Base-by-base conservation (phyloP, 2,888 invertebrate species). In the Hyposoter dolosus region DNA sequence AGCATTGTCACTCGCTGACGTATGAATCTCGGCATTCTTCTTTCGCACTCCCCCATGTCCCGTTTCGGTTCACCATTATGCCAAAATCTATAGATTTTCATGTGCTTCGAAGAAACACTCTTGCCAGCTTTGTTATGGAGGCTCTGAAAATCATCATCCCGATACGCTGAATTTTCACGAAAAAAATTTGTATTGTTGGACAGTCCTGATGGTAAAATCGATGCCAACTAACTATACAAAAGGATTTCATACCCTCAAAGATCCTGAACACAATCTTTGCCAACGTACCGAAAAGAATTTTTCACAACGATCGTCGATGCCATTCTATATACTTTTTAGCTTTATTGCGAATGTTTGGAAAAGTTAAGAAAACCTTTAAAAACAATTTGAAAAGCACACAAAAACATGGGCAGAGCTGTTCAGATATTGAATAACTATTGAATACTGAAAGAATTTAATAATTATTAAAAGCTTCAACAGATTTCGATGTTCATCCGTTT, bases 1-100 rank as follows among this genome's bases (percentile, higher is more conserved):
- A 89, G 88, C 83, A 89, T 88, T 88, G 88, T 87, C 88, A 89
- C 86, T 88, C 82, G 85, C 83, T 86, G 84, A 89, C 84, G 87
- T 68, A 83, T 88, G 84, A 86, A 86, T 84, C 81, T 84, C 84
- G 69, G 83, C 88, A 78, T 56, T 87, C 86, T 87, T 87, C 86
- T 75, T 75, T 35, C 71, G 68, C 78, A 68, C 68, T 63, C 15
- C 35, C 32, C 43, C 53, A 60, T 17, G 65, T 53, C 15, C 32
- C 28, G 53, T 69, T 77, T 12, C n/a, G n/a, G n/a, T 50, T 23
- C 15, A 28, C 28, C 28, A 28, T n/a, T 23, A 19, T 28, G 17
- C 40, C 17, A 43, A 17, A 12, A 56, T 43, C n/a, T 47, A 17
- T 28, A 69, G 47, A 69, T 47, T 68, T 43, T 68, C 0, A 28